Evolutionary conservation across 2,888 invertebrate genomes (phyloP).

Genomic region (Pachliopta kotzebuea): DNA sequence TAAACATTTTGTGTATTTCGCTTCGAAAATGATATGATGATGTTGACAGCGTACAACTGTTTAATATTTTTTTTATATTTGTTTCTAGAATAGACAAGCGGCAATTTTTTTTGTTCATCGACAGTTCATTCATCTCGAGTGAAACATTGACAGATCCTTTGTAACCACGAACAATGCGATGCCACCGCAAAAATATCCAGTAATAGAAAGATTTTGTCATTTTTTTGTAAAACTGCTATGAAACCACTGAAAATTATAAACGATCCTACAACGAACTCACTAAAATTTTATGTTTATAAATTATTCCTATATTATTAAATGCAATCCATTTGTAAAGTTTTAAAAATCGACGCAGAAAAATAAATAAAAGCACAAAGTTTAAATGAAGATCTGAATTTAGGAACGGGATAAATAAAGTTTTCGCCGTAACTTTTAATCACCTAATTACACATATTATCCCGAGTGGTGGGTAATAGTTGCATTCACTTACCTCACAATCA

Average conservation of each 20-base stretch:
- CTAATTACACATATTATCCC: conserved; percentile 17
- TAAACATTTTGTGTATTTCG: neutral
- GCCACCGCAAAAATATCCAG: conserved; percentile 53
- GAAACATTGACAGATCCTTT: conserved; percentile 74
- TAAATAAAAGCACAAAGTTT: neutral
- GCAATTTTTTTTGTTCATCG: conserved; percentile 52
- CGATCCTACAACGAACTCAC: neutral
- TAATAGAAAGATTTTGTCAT: conserved; percentile 40
- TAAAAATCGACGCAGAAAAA: neutral
- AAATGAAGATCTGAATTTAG: neutral
- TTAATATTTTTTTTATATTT: conserved; percentile 27
- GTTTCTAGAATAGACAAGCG: conserved; percentile 36
- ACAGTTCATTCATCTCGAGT: conserved; percentile 66
- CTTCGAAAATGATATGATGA: neutral
- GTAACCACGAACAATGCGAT: conserved; percentile 63
- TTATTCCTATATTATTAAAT: neutral
- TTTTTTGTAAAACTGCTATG: conserved; percentile 12
- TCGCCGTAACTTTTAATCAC: conserved; percentile 26
- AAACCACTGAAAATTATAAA: neutral
- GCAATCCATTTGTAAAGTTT: neutral
- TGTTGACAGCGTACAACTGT: conserved; percentile 17
- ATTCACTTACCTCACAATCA: conserved; percentile 51
- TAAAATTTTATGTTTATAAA: neutral
- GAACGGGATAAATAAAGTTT: conserved; percentile 24
- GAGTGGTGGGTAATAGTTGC: conserved; percentile 24